Conservation (phyloP, 2,888 invertebrate genomes). For the Caenorhabditis sp. region DNA sequence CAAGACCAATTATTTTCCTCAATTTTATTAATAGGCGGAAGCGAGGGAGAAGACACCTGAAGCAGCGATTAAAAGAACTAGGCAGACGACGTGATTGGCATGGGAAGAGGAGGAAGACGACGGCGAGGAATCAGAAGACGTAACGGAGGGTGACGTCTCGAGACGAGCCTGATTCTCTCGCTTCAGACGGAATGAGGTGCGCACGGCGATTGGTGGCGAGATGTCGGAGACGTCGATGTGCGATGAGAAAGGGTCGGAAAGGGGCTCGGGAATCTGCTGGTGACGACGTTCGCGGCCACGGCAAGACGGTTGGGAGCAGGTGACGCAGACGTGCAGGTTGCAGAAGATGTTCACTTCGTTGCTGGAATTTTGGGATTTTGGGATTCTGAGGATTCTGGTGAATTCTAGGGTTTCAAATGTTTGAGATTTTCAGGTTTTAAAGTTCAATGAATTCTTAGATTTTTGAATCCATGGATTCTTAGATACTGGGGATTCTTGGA, state of each 20-base stretch:
- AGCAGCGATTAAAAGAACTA: constrained; percentile 51
- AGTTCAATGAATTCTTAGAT: too few species aligned
- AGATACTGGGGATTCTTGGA: too few species aligned
- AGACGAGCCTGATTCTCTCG: constrained; percentile 45
- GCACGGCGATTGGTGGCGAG: constrained; percentile 67
- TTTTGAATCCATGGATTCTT: too few species aligned
- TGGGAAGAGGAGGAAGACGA: constrained; percentile 24
- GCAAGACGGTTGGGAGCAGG: constrained; percentile 71
- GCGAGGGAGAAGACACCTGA: constrained; percentile 39
- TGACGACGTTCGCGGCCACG: constrained; percentile 65
- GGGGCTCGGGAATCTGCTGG: constrained; percentile 13
- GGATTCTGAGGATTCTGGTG: not conserved
- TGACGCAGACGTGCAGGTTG: constrained; percentile 80
- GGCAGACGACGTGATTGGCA: constrained; percentile 13
- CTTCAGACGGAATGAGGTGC: constrained; percentile 72
- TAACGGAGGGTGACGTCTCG: constrained; percentile 18
- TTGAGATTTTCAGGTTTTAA: too few species aligned
- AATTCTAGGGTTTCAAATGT: not conserved
- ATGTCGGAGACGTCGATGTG: constrained; percentile 59
- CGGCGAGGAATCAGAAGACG: constrained; percentile 13
- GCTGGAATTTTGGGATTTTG: constrained; percentile 66
- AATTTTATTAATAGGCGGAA: constrained; percentile 26
- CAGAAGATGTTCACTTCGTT: constrained; percentile 83
- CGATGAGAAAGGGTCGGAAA: constrained; percentile 51
- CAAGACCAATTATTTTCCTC: constrained; percentile 44